Percentiles rank a stretch among this genome's conserved stretches.
These are phyloP conservation scores for Chloroclysta siterata DNA, from an alignment of 2,888 invertebrate species.

Conservation along the genomic window DNA sequence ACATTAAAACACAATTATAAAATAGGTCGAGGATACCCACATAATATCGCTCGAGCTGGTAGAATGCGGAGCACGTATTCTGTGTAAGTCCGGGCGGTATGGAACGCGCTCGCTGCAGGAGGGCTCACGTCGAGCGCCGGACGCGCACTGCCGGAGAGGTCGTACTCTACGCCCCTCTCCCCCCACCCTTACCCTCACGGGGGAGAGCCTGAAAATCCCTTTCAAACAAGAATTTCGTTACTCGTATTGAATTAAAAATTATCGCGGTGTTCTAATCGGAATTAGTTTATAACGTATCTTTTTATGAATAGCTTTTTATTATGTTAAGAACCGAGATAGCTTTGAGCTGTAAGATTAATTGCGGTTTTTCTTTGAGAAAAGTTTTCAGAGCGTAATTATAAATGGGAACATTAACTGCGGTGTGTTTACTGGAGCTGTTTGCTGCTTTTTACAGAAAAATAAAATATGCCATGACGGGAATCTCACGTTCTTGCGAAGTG, in stretches of 20 bases:
- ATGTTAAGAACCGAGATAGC: constrained; percentile 9
- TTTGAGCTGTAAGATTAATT: constrained; percentile 14
- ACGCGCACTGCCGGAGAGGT: constrained; percentile 69
- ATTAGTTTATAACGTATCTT: constrained; percentile 26
- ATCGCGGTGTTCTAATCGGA: constrained; percentile 37
- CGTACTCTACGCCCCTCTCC: constrained; percentile 44
- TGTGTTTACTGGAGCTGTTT: constrained; percentile 8
- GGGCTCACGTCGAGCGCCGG: constrained; percentile 49
- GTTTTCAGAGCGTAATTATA: constrained; percentile 18
- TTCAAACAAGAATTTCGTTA: constrained; percentile 52
- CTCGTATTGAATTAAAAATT: constrained; percentile 46
- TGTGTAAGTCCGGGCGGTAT: neutral
- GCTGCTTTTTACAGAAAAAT: constrained; percentile 7
- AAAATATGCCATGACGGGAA: neutral
- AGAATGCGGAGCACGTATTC: constrained; percentile 17
- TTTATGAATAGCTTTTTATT: constrained; percentile 6
- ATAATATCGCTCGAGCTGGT: constrained; percentile 7
- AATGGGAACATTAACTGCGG: constrained; percentile 12
- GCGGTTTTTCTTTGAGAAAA: constrained; percentile 18
- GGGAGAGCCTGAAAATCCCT: constrained; percentile 57
- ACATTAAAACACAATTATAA: constrained; percentile 50
- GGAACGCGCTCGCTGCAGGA: constrained; percentile 23
- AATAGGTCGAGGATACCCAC: constrained; percentile 21
- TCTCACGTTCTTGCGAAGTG: neutral
- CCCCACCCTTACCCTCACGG: constrained; percentile 37